Evolutionary conservation across 2,888 invertebrate species (phyloP), one percentile per base, ranked within the genome.

Genomic region (Norana najaformis): DNA sequence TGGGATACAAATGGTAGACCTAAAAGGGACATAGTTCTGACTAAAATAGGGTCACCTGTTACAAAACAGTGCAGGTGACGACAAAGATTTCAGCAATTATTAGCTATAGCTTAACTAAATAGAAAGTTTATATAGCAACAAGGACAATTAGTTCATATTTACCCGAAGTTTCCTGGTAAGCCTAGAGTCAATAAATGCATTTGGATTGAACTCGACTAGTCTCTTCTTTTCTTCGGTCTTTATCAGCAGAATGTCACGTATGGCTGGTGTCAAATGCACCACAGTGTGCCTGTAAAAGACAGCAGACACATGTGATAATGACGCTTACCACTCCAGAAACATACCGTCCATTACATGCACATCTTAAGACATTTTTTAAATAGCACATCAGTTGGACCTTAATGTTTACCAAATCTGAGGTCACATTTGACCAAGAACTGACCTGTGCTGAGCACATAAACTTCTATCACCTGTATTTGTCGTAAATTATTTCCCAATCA

Each of bases 91-190:
- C n/a, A n/a, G n/a, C n/a, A n/a, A n/a, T n/a, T n/a, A n/a, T n/a
- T n/a, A n/a, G n/a, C n/a, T n/a, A n/a, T n/a, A n/a, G n/a, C n/a
- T n/a, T n/a, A n/a, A n/a, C n/a, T n/a, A n/a, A n/a, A n/a, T n/a
- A n/a, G n/a, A n/a, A n/a, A n/a, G n/a, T n/a, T n/a, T n/a, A 69
- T n/a, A 69, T 18, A 47, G 23, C 23, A 47, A 69, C n/a, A 69
- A 69, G 30, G n/a, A 69, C 69, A 69, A 69, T 69, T 0, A 3
- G 47, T 23, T 47, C 47, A 69, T 85, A 37, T 85, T 85, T 85
- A 85, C 85, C 85, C 85, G 85, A 85, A 85, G 85, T 85, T 85
- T 85, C 37, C 85, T 85, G 35, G 85, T 85, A 36, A 85, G 37
- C 35, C 85, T 85, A 23, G 85, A 85, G 23, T 85, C 85, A 36